phyloP scores from a whole-genome alignment of 2,113 vertebrate genomes.

The Apistogramma diplotaenia region DNA sequence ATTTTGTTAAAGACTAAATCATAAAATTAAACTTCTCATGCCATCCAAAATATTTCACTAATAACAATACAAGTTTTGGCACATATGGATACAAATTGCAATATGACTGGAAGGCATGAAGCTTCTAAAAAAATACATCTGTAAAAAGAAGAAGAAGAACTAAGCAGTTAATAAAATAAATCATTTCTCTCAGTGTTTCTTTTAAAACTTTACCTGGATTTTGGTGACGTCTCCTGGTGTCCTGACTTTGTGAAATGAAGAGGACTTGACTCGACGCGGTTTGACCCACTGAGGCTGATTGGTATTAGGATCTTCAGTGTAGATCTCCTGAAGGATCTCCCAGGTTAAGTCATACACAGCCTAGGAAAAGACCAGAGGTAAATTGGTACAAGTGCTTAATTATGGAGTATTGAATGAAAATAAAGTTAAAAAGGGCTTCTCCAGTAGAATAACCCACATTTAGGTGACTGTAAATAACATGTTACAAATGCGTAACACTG shows the following conservation, averaged over 20 bases:
- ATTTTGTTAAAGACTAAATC: too few species aligned
- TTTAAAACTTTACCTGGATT: conserved; percentile 80
- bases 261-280: conserved; percentile 79
- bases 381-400: neutral
- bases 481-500: too few species aligned
- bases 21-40: too few species aligned
- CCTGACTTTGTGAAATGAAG: conserved; percentile 84
- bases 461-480: neutral
- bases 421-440: neutral
- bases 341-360: conserved; percentile 92
- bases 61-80: too few species aligned
- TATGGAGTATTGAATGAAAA: neutral
- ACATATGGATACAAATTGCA: too few species aligned
- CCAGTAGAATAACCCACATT: neutral
- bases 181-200: neutral
- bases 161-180: neutral
- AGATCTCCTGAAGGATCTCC: conserved; percentile 94
- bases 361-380: conserved; percentile 57
- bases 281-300: conserved; percentile 93
- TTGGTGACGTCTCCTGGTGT: conserved; percentile 81
- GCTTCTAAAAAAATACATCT: neutral
- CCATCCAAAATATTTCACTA: too few species aligned
- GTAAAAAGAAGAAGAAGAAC: too few species aligned
- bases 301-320: conserved; percentile 87
- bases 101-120: too few species aligned